Percentiles rank a stretch among this genome's conserved stretches.
These are phyloP conservation scores for Ceratitis capitata DNA, from an alignment of 1,140 invertebrate genomes.

Conservation along the genomic window DNA sequence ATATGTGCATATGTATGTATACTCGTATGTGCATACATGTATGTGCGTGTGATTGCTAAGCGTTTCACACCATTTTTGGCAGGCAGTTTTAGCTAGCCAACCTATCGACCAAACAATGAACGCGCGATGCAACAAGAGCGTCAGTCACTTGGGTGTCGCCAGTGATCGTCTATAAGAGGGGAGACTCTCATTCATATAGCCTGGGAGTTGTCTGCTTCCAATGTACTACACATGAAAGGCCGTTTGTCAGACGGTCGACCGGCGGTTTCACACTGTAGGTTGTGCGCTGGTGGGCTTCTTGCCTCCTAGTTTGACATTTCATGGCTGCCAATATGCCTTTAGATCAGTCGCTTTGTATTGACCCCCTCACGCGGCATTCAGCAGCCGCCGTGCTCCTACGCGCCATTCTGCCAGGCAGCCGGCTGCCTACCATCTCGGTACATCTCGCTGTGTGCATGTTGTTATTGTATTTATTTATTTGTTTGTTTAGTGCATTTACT, in stretches of 20 bases:
- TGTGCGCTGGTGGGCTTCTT: background rate
- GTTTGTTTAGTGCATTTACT: background rate
- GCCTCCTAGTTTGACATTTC: background rate
- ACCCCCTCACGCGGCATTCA: background rate
- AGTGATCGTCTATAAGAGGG: no score
- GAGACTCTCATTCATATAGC: no score
- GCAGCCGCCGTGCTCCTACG: background rate
- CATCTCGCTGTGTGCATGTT: background rate
- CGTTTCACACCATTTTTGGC: conserved; percentile 1
- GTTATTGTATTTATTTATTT: background rate
- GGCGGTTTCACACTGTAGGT: no score
- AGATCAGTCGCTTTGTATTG: background rate
- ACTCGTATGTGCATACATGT: background rate
- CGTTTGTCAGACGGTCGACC: background rate
- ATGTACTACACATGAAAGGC: no score
- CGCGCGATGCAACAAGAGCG: background rate
- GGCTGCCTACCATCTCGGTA: background rate
- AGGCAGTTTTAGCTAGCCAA: background rate
- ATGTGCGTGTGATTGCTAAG: background rate
- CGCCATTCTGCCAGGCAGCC: background rate
- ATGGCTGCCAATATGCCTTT: background rate
- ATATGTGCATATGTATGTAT: background rate
- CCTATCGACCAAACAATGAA: background rate
- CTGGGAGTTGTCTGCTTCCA: no score
- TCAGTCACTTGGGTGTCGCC: background rate